phyloP scores from a whole-genome alignment of 2,113 vertebrate species.

The Phalacrocorax pelagicus region DNA sequence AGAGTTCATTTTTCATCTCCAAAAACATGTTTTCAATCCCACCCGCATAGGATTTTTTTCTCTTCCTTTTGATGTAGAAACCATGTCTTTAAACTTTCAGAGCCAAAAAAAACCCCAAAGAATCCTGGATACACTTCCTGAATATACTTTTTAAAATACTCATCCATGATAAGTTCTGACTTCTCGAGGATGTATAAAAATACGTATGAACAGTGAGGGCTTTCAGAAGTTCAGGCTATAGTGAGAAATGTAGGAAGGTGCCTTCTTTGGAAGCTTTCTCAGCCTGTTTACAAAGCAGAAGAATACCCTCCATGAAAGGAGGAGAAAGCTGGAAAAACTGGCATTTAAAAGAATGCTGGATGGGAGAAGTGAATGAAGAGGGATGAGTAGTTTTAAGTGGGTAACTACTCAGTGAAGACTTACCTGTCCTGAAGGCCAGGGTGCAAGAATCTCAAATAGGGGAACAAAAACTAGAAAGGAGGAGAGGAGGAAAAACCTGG shows the following conservation, averaged over 20 bases:
- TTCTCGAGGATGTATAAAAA: not conserved
- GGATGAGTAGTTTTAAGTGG: not conserved
- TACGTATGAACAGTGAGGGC: not conserved
- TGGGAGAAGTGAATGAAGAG: not conserved
- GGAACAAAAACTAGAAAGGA: not conserved
- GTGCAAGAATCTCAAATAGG: not conserved
- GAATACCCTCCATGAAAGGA: not conserved
- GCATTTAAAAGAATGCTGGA: not conserved
- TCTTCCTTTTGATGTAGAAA: slow-evolving; percentile 30
- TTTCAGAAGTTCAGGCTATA: not conserved
- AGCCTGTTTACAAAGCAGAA: not conserved
- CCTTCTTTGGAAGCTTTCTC: not conserved
- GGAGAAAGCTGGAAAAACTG: not conserved
- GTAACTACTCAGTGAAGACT: not conserved
- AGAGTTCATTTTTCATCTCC: slow-evolving; percentile 59
- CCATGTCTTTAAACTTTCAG: not conserved
- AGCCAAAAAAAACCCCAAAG: not conserved
- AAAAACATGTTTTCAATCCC: slow-evolving; percentile 27
- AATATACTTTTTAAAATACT: not conserved
- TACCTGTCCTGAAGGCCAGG: not conserved
- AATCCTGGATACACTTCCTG: not conserved
- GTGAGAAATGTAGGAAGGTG: not conserved
- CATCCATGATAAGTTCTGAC: not conserved
- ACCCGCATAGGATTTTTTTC: not conserved
- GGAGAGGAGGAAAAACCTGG: not conserved